Percentiles rank a stretch among this genome's conserved stretches.
phyloP scores from a whole-genome alignment of 2,797 vertebrate genomes.

The Pterois miles region DNA sequence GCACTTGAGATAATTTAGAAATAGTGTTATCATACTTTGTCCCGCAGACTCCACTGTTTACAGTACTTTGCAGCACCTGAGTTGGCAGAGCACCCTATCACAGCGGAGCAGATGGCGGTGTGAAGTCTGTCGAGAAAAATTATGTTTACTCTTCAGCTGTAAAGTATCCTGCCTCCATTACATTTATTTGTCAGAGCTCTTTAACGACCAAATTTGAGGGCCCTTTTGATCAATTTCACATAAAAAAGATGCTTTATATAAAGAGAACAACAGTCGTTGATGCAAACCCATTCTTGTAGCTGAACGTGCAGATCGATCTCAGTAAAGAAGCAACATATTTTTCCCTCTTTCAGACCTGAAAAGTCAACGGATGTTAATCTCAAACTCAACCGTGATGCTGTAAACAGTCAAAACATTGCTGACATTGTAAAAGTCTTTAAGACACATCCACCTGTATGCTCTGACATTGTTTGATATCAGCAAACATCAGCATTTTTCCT shows the following conservation, averaged over 20 bases:
- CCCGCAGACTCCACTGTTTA: constrained; percentile 48
- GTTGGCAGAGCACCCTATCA: constrained; percentile 46
- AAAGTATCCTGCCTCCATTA: constrained; percentile 36
- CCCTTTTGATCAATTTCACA: not conserved
- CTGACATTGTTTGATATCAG: not conserved
- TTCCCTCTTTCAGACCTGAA: not conserved
- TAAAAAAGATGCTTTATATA: not conserved
- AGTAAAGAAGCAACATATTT: not conserved
- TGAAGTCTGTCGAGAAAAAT: constrained; percentile 34
- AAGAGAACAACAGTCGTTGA: not conserved
- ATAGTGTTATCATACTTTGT: constrained; percentile 35
- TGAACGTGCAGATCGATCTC: not conserved
- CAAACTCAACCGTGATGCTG: not conserved
- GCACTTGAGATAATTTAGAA: constrained; percentile 35
- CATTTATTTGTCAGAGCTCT: constrained; percentile 19
- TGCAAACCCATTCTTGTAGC: not conserved
- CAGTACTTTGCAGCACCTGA: constrained; percentile 53
- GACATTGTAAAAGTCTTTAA: not conserved
- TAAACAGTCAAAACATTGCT: not conserved
- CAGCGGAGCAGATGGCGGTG: constrained; percentile 54
- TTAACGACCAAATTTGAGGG: not conserved
- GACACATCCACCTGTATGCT: not conserved
- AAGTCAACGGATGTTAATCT: not conserved
- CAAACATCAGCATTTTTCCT: too few species aligned
- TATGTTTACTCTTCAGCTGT: constrained; percentile 49